Evolutionary conservation across 2,113 vertebrate genomes (phyloP), one percentile per base, ranked within the genome.

Genomic region (Channa argus): DNA sequence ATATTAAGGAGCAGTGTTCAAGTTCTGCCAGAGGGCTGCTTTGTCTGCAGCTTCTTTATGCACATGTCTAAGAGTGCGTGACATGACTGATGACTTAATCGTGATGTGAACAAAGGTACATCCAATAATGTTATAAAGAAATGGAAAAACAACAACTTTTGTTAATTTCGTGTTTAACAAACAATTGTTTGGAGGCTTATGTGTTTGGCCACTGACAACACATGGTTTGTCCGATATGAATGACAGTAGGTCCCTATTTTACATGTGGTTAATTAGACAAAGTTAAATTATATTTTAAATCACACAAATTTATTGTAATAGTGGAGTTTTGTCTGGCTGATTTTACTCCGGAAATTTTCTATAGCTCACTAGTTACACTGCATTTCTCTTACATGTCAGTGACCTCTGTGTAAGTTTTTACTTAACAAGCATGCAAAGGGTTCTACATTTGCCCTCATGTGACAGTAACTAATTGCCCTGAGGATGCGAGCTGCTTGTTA

Each of bases 381-480:
- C 88, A 92, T 92, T 93, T 92, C 91, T 89, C 83, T 89, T 85
- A 74, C 83, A 88, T 93, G 93, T 94, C 93, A 93, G 70, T 91
- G 94, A 94, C 94, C 94, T 77, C 88, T 90, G 86, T 95, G 94
- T 95, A 94, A 93, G 93, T 92, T 94, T 92, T 93, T 94, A 95
- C 93, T 93, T 95, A 95, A 94, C 93, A 95, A 95, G 93, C 92
- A 89, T 91, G 93, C 91, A 92, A 80, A 93, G 88, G 92, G 88
- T 94, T 94, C 91, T 93, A 93, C 94, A 94, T 95, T 93, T 95
- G 94, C 94, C 94, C 94, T 92, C 93, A 87, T 92, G 92, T 95
- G 94, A 95, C 94, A 95, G 93, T 94, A 93, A 95, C 93, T 94
- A 95, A 95, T 95, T 95, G 93, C 92, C 91, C 85, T 80, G 91